Conservation (phyloP, 2,888 invertebrate genomes). For the Hirtodrosophila duncani region DNA sequence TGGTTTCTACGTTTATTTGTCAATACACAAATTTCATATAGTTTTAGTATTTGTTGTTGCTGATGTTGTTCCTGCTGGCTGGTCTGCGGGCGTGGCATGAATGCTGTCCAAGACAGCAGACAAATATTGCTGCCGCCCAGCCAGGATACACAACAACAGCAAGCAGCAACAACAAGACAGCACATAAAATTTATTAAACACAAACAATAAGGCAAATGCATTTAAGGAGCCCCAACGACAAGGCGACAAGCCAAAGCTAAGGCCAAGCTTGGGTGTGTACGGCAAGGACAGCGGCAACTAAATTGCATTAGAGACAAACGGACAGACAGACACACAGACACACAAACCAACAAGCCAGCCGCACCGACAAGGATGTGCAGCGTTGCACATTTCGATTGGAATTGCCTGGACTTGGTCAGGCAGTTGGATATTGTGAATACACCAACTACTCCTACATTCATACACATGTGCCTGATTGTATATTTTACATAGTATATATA, state of each 20-base stretch:
- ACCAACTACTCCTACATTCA: neutral
- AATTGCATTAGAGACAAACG: constrained; percentile 61
- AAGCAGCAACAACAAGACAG: constrained; percentile 53
- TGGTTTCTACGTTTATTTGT: constrained; percentile 69
- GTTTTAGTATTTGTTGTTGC: constrained; percentile 48
- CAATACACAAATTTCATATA: constrained; percentile 72
- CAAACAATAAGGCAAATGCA: constrained; percentile 73
- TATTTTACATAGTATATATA: constrained; percentile 20
- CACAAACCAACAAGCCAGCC: constrained; percentile 27
- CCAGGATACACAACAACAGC: constrained; percentile 24
- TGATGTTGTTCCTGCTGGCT: constrained; percentile 14
- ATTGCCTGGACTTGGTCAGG: constrained; percentile 37
- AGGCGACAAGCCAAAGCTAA: neutral
- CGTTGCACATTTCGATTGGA: constrained; percentile 67
- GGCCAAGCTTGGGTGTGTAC: constrained; percentile 38
- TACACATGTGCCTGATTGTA: constrained; percentile 15
- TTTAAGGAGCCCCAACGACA: constrained; percentile 52
- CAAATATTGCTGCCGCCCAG: neutral
- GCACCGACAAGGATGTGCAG: constrained; percentile 54
- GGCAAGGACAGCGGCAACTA: constrained; percentile 64
- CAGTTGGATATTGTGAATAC: constrained; percentile 52
- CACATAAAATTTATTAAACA: constrained; percentile 73
- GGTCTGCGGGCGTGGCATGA: constrained; percentile 16
- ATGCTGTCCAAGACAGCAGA: constrained; percentile 34
- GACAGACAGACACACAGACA: constrained; percentile 24